Percentiles rank a stretch among this genome's conserved stretches.
Evolutionary conservation across 2,797 vertebrate species (phyloP).

Genomic region (Phrynocephalus vlangalii): DNA sequence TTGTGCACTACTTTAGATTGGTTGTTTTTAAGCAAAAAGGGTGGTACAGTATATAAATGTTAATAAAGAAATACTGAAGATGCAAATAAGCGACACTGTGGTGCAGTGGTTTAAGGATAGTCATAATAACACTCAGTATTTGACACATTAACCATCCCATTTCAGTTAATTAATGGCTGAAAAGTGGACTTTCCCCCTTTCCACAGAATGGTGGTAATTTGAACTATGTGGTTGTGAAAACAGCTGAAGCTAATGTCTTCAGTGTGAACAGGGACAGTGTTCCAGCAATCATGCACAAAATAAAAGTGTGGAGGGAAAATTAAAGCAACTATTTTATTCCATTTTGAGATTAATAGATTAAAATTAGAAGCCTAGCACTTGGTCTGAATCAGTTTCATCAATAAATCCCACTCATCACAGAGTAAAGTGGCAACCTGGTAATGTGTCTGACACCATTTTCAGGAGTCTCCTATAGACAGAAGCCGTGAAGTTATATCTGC

Average conservation of each 20-base stretch:
- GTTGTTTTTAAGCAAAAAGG: background rate
- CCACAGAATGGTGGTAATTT: background rate
- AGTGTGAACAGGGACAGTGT: background rate
- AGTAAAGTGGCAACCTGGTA: background rate
- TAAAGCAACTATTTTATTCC: constrained; percentile 11
- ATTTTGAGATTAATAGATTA: background rate
- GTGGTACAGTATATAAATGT: background rate
- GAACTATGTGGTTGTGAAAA: background rate
- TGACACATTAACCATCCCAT: constrained; percentile 1
- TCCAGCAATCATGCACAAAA: background rate
- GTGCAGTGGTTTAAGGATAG: background rate
- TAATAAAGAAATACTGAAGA: background rate
- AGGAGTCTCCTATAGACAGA: no score
- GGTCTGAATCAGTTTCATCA: constrained; percentile 8
- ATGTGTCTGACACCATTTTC: background rate
- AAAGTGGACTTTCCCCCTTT: constrained; percentile 4
- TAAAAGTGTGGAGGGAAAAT: background rate
- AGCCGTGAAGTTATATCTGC: no score
- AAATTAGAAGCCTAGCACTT: constrained; percentile 9
- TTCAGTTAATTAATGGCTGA: constrained; percentile 22
- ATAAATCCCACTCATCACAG: background rate
- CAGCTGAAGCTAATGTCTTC: background rate
- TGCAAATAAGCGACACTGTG: background rate
- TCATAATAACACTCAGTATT: background rate
- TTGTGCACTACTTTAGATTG: background rate